Conservation (phyloP, 2,113 vertebrate genomes). For the Neogale vison region DNA sequence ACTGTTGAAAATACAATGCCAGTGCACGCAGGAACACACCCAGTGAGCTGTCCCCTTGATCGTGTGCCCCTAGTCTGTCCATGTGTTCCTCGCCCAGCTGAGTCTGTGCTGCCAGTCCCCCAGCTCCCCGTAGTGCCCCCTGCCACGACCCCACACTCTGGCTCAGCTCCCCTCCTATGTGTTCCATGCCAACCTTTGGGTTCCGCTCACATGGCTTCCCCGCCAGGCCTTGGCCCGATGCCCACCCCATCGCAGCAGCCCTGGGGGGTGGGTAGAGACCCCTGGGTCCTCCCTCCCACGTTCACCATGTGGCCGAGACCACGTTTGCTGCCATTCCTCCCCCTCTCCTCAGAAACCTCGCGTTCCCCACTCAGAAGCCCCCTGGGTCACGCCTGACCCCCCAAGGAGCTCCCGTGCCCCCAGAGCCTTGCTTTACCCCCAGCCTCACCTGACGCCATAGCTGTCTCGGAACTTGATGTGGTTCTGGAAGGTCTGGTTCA, state of each 20-base stretch:
- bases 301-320: background rate
- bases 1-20: background rate
- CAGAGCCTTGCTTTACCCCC: too few relatives aligned
- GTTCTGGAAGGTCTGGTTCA: background rate
- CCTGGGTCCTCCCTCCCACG: background rate
- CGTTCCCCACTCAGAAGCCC: background rate
- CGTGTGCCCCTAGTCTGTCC: accelerated
- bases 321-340: background rate
- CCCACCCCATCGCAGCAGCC: background rate
- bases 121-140: too few relatives aligned
- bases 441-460: background rate
- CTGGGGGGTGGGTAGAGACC: accelerated
- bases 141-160: background rate
- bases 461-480: background rate
- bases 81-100: accelerated
- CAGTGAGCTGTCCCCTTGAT: background rate
- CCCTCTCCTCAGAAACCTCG: background rate
- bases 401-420: background rate
- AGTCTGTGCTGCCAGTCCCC: background rate
- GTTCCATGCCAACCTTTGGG: too few relatives aligned
- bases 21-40: background rate
- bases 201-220: too few relatives aligned
- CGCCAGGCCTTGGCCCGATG: accelerated
- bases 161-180: too few relatives aligned
- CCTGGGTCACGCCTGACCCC: background rate